Evolutionary conservation across 1,140 invertebrate species (phyloP).

Genomic region (Hermetia illucens): DNA sequence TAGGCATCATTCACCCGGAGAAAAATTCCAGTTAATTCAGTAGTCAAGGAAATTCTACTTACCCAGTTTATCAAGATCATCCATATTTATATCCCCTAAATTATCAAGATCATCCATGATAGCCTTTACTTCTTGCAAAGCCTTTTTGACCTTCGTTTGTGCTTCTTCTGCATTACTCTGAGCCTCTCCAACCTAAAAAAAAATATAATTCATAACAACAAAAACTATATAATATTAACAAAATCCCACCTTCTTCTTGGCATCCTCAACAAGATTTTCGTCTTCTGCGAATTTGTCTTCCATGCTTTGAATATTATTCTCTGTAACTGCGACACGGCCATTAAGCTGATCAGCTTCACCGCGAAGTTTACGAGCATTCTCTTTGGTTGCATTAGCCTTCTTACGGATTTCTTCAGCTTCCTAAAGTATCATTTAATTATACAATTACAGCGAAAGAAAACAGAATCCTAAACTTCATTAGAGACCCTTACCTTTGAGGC

Average conservation of each 20-base stretch:
- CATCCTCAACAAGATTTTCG: constrained; percentile 53
- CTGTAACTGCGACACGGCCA: constrained; percentile 53
- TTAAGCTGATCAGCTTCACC: constrained; percentile 60
- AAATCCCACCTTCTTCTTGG: constrained; percentile 42
- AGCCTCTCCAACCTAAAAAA: constrained; percentile 65
- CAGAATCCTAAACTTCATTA: too few relatives aligned
- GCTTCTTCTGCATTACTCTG: constrained; percentile 67
- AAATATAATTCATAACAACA: not conserved
- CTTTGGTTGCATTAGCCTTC: constrained; percentile 61
- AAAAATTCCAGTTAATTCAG: too few relatives aligned
- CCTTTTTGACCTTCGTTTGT: constrained; percentile 63
- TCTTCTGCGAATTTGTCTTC: constrained; percentile 63
- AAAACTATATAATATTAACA: constrained; percentile 1
- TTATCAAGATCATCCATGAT: constrained; percentile 70
- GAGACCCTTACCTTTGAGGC: constrained; percentile 48
- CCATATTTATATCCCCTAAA: constrained; percentile 57
- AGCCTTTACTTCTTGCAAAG: constrained; percentile 58
- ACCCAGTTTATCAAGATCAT: constrained; percentile 48
- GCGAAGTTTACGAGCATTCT: constrained; percentile 53
- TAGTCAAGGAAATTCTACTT: constrained; percentile 1
- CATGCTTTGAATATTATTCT: constrained; percentile 49
- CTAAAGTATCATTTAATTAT: too few relatives aligned
- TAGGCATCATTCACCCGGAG: too few relatives aligned
- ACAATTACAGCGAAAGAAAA: constrained; percentile 9
- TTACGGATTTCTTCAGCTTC: constrained; percentile 61